These are phyloP conservation scores for Actinernus sp. DNA, from an alignment of 92 coral and sea anemone genomes.

Conservation along the genomic window DNA sequence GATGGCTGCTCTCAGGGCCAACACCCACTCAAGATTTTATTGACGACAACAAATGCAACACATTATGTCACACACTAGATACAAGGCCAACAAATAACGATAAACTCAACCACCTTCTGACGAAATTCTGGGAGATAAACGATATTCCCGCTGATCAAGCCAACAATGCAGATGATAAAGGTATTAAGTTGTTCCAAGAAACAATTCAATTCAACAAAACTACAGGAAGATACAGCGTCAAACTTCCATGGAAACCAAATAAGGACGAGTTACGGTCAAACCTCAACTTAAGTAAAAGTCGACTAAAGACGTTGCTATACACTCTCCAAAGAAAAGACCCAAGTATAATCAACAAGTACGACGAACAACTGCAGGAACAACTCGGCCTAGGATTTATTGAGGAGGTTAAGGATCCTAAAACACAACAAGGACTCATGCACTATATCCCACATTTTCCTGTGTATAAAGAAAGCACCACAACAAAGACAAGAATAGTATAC, in stretches of 20 bases:
- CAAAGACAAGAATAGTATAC: slow-evolving; percentile 47
- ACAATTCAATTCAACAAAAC: slow-evolving; percentile 35
- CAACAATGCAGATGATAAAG: too few species aligned
- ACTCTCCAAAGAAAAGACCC: slow-evolving; percentile 35
- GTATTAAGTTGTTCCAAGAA: too few species aligned
- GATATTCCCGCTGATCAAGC: slow-evolving; percentile 12
- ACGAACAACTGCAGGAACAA: slow-evolving; percentile 52
- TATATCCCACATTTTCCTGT: slow-evolving; percentile 67
- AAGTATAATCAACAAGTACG: slow-evolving; percentile 43
- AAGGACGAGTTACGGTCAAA: slow-evolving; percentile 29
- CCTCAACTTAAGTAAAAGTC: not conserved
- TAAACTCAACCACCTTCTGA: not conserved
- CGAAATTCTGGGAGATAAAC: slow-evolving; percentile 19
- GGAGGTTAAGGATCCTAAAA: slow-evolving; percentile 30
- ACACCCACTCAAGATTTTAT: slow-evolving; percentile 1
- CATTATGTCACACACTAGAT: too few species aligned
- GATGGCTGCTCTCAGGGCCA: not conserved
- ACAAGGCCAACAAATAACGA: too few species aligned
- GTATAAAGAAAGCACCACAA: slow-evolving; percentile 60
- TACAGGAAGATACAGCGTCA: slow-evolving; percentile 45
- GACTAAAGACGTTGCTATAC: slow-evolving; percentile 15
- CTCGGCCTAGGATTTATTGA: slow-evolving; percentile 54
- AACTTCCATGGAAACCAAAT: slow-evolving; percentile 52
- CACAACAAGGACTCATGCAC: slow-evolving; percentile 37
- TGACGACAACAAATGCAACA: too few species aligned